A percentile compares a stretch with the other conserved stretches of the same genome.
phyloP scores from a whole-genome alignment of 2,113 vertebrate genomes.

The Suricata suricatta region DNA sequence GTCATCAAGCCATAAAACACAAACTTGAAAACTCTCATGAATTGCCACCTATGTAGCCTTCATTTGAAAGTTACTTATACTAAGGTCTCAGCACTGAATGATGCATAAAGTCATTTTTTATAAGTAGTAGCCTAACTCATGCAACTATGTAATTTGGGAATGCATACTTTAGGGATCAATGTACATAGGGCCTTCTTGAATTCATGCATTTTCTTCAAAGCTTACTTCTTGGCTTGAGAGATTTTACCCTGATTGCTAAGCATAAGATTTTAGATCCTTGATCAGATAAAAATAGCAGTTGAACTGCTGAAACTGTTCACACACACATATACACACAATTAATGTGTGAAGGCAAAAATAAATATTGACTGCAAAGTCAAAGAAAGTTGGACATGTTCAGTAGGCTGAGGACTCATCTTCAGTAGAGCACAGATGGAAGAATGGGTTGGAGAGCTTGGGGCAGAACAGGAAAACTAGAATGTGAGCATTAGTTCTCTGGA shows the following conservation, averaged over 20 bases:
- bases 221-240: background rate
- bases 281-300: slow-evolving; percentile 18
- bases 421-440: background rate
- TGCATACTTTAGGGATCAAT: background rate
- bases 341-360: background rate
- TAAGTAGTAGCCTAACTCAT: background rate
- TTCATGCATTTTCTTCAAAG: slow-evolving; percentile 46
- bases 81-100: background rate
- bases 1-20: background rate
- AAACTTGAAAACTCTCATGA: background rate
- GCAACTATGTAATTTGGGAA: background rate
- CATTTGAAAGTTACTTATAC: background rate
- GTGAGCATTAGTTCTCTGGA: background rate
- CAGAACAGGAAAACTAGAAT: background rate
- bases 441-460: background rate
- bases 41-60: background rate
- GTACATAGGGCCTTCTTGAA: background rate
- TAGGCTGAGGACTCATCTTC: background rate
- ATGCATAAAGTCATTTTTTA: background rate
- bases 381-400: background rate
- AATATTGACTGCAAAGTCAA: background rate
- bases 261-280: background rate
- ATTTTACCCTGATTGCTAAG: background rate
- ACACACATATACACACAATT: background rate
- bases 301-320: background rate